Percentiles rank a stretch among this genome's conserved stretches.
Evolutionary conservation across 2,888 invertebrate species (phyloP).

Genomic region (Lottia scabra): DNA sequence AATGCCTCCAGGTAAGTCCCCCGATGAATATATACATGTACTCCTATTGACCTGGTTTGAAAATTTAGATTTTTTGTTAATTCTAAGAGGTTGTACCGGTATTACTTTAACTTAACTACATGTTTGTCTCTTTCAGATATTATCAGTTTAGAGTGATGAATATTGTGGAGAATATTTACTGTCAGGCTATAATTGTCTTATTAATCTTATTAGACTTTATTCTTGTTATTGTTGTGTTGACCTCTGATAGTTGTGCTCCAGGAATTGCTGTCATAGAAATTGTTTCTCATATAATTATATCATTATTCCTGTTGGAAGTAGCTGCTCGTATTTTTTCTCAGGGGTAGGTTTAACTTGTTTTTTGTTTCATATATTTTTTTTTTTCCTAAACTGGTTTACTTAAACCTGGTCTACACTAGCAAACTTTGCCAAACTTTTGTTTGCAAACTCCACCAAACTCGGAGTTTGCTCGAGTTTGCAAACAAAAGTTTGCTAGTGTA

Average conservation of each 20-base stretch:
- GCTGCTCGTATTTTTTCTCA: constrained; percentile 67
- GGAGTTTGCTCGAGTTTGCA: too few relatives aligned
- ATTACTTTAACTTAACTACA: not conserved
- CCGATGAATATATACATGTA: too few relatives aligned
- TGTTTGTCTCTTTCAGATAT: constrained; percentile 43
- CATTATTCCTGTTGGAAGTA: constrained; percentile 70
- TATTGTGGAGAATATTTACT: constrained; percentile 57
- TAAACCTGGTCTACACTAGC: too few relatives aligned
- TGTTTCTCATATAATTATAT: constrained; percentile 67
- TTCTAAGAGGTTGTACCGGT: too few relatives aligned
- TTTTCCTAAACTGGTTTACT: too few relatives aligned
- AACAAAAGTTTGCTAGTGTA: too few relatives aligned
- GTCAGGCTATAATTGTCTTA: constrained; percentile 57
- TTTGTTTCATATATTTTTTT: too few relatives aligned
- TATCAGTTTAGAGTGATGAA: constrained; percentile 39
- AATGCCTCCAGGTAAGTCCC: too few relatives aligned
- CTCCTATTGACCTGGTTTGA: too few relatives aligned
- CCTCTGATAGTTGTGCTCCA: constrained; percentile 38
- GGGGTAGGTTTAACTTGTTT: constrained; percentile 57
- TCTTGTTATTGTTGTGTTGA: constrained; percentile 57
- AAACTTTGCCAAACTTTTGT: too few relatives aligned
- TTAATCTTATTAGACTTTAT: constrained; percentile 60
- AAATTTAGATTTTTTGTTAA: too few relatives aligned
- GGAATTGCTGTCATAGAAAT: constrained; percentile 53
- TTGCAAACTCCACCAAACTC: too few relatives aligned